These are phyloP conservation scores for Cherax quadricarinatus DNA, from an alignment of 1,140 invertebrate species.

Conservation along the genomic window DNA sequence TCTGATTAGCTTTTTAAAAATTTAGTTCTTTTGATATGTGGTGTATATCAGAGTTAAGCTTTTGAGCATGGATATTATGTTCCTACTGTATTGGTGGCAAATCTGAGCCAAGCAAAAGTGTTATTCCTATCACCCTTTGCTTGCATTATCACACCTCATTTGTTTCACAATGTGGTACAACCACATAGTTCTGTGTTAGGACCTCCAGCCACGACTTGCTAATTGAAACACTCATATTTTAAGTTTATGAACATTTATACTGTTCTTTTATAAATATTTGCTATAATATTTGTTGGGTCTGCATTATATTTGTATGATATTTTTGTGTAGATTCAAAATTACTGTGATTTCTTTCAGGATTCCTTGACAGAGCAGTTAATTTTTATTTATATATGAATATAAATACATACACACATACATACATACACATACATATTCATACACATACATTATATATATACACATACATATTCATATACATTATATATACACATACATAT, in stretches of 20 bases:
- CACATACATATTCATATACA: too few species aligned
- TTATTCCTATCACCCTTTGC: slow-evolving; percentile 3
- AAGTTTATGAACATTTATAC: slow-evolving; percentile 28
- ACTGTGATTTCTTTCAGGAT: slow-evolving; percentile 53
- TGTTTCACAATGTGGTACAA: slow-evolving; percentile 1
- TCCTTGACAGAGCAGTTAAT: slow-evolving; percentile 29
- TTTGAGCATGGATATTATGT: slow-evolving; percentile 28
- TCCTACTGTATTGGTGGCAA: slow-evolving; percentile 34
- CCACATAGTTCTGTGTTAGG: slow-evolving; percentile 8
- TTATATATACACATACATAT: too few species aligned
- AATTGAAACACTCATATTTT: slow-evolving; percentile 26
- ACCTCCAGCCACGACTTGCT: slow-evolving; percentile 23
- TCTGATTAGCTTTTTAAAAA: background rate
- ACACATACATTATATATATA: too few species aligned
- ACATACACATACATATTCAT: too few species aligned
- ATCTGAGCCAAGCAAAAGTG: slow-evolving; percentile 18
- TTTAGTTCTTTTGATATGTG: background rate
- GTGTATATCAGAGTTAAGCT: background rate
- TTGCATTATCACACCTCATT: background rate
- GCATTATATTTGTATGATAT: background rate
- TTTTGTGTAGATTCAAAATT: slow-evolving; percentile 40
- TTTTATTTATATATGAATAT: too few species aligned
- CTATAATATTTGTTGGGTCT: background rate
- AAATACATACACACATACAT: too few species aligned
- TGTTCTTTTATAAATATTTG: slow-evolving; percentile 28